phyloP scores from a whole-genome alignment of 2,113 vertebrate species.

The Otolemur garnettii region DNA sequence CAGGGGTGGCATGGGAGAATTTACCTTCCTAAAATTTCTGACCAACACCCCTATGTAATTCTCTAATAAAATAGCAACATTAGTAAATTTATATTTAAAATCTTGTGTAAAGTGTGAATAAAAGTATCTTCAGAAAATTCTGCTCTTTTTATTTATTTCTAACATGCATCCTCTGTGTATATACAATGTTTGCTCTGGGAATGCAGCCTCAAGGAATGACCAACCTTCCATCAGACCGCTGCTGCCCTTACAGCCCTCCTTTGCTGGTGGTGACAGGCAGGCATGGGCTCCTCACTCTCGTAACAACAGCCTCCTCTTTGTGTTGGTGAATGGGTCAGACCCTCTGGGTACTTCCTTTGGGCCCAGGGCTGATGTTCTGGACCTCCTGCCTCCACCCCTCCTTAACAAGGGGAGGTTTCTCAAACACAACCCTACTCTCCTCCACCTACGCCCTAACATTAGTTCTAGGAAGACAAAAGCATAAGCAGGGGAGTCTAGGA shows the following conservation, averaged over 20 bases:
- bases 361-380: neutral
- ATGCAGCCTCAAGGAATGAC: neutral
- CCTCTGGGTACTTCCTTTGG: neutral
- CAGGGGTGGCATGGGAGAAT: neutral
- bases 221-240: neutral
- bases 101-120: conserved; percentile 35
- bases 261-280: neutral
- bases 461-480: conserved; percentile 18
- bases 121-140: conserved; percentile 36
- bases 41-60: neutral
- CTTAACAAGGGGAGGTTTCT: neutral
- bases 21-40: neutral
- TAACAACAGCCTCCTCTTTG: neutral
- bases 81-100: conserved; percentile 37
- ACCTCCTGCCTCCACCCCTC: neutral
- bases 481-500: neutral
- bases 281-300: neutral
- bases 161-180: neutral
- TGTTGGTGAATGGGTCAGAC: neutral
- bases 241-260: neutral
- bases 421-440: neutral
- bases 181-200: neutral
- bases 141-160: neutral
- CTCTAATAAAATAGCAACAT: neutral
- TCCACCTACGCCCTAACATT: neutral